These are phyloP conservation scores for Morone chrysops DNA, from an alignment of 2,113 vertebrate species.

Conservation along the genomic window DNA sequence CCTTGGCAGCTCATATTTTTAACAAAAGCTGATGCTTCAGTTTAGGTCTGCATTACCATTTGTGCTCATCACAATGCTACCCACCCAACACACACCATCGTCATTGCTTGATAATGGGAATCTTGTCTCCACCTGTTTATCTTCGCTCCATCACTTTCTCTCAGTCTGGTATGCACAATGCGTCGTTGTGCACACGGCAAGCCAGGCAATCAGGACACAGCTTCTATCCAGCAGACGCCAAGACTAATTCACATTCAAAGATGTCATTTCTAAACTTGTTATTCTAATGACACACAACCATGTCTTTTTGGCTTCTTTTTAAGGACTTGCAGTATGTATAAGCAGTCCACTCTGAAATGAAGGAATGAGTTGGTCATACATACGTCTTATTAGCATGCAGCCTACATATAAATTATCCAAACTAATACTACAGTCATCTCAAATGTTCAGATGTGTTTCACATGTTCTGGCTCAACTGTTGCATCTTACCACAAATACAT, in stretches of 20 bases:
- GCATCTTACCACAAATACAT: slow-evolving; percentile 9
- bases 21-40: slow-evolving; percentile 57
- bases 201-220: slow-evolving; percentile 48
- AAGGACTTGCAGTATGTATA: slow-evolving; percentile 27
- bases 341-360: neutral
- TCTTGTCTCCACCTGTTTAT: slow-evolving; percentile 75
- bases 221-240: slow-evolving; percentile 48
- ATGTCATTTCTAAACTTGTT: slow-evolving; percentile 65
- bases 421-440: neutral
- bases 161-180: slow-evolving; percentile 61
- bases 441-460: slow-evolving; percentile 8
- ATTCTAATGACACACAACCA: slow-evolving; percentile 53
- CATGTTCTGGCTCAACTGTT: neutral
- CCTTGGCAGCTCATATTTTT: slow-evolving; percentile 42
- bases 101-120: slow-evolving; percentile 50
- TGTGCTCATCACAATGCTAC: slow-evolving; percentile 43
- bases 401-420: neutral
- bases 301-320: slow-evolving; percentile 51
- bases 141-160: slow-evolving; percentile 58
- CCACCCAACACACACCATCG: slow-evolving; percentile 27
- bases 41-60: slow-evolving; percentile 42
- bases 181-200: slow-evolving; percentile 38
- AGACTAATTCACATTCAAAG: slow-evolving; percentile 57
- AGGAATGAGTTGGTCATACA: neutral
- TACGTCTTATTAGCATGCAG: neutral